phyloP scores from a whole-genome alignment of 1,140 invertebrate species.

The Pseudobourletiella spinata region DNA sequence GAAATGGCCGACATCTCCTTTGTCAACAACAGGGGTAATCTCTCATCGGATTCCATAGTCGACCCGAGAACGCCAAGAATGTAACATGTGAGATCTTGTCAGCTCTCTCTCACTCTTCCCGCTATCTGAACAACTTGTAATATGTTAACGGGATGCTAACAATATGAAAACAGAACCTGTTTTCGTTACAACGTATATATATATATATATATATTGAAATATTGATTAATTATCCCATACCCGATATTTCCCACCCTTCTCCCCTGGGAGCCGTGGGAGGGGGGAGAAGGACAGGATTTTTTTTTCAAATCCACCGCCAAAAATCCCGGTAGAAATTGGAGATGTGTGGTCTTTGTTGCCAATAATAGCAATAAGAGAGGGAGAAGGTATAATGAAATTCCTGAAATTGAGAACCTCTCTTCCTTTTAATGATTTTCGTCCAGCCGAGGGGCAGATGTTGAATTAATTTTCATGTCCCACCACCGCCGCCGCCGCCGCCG shows the following conservation, averaged over 20 bases:
- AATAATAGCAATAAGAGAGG: neutral
- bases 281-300: neutral
- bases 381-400: conserved; percentile 4
- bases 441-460: neutral
- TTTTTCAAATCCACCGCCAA: neutral
- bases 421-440: neutral
- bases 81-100: neutral
- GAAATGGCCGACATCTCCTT: neutral
- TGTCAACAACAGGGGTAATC: conserved; percentile 4
- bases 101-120: neutral
- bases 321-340: neutral
- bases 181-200: neutral
- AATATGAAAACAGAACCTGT: neutral
- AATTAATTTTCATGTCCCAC: conserved; percentile 7
- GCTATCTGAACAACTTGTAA: too few species aligned
- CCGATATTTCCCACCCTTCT: neutral
- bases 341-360: too few species aligned
- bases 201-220: neutral
- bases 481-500: too few species aligned
- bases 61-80: neutral
- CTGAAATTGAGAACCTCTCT: neutral
- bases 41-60: neutral
- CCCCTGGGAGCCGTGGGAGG: neutral
- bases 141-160: neutral
- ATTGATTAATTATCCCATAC: neutral